Conservation (phyloP, 2,888 invertebrate genomes). For the Artemia sinica region DNA sequence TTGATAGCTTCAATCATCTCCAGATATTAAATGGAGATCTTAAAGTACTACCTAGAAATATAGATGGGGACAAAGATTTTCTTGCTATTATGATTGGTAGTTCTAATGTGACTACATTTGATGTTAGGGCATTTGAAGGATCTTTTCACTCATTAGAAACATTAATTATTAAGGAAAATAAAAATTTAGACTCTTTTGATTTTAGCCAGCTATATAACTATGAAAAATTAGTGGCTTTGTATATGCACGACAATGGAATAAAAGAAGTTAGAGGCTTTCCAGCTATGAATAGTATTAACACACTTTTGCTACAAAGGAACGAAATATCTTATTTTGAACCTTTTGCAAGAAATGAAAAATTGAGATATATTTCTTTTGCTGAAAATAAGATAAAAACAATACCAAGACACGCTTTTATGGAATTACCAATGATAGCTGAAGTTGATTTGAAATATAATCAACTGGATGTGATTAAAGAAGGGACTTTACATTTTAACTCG, state of each 20-base stretch:
- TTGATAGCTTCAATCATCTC: conserved; percentile 5
- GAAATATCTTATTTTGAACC: neutral
- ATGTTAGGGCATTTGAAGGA: neutral
- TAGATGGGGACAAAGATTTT: neutral
- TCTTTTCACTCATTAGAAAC: neutral
- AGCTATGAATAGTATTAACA: neutral
- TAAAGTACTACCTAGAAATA: neutral
- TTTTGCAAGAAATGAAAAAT: neutral
- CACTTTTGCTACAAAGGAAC: neutral
- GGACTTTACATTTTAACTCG: neutral
- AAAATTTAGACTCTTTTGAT: neutral
- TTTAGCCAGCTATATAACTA: neutral
- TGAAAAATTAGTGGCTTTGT: neutral
- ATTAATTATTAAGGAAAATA: neutral
- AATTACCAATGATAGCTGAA: neutral
- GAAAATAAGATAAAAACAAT: neutral
- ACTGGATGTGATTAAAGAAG: neutral
- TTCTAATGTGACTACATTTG: neutral
- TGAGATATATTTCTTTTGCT: conserved; percentile 4
- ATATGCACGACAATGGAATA: neutral
- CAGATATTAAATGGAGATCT: neutral
- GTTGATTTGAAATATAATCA: neutral
- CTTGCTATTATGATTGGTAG: neutral
- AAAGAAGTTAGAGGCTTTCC: neutral
- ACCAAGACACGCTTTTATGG: neutral